Evolutionary conservation across 1,140 invertebrate species (phyloP).

Genomic region (Drosophila lacertosa): DNA sequence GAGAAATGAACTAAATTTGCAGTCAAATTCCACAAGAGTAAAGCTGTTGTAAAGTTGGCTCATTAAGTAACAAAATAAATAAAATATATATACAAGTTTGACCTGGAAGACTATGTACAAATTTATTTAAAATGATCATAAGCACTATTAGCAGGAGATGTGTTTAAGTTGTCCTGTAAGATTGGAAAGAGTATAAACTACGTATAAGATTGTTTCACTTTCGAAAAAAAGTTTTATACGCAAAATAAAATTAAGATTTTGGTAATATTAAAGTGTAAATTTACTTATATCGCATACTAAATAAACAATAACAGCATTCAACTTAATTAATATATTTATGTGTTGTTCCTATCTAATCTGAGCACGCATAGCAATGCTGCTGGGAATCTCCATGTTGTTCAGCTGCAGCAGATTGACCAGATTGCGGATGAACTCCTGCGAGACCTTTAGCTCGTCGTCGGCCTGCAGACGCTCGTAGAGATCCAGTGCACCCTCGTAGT

Average conservation of each 20-base stretch:
- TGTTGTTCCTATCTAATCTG: slow-evolving; percentile 65
- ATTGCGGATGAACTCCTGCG: slow-evolving; percentile 75
- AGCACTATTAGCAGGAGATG: too few species aligned
- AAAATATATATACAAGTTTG: too few species aligned
- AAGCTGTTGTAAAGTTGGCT: too few species aligned
- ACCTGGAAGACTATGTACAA: too few species aligned
- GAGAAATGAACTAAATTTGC: too few species aligned
- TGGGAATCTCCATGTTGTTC: slow-evolving; percentile 77
- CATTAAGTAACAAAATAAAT: too few species aligned
- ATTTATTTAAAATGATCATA: too few species aligned
- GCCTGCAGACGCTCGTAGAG: slow-evolving; percentile 81
- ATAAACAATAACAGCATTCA: slow-evolving; percentile 12
- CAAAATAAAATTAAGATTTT: too few species aligned
- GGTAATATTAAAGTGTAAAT: slow-evolving; percentile 19
- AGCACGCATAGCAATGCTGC: slow-evolving; percentile 69
- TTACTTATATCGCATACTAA: slow-evolving; percentile 4
- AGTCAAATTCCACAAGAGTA: too few species aligned
- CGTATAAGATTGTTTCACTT: too few species aligned
- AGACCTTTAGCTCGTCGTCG: slow-evolving; percentile 78
- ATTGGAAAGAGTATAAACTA: too few species aligned
- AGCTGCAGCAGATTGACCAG: slow-evolving; percentile 70
- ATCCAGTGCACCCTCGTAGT: slow-evolving; percentile 78
- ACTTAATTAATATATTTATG: background rate
- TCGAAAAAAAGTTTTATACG: background rate
- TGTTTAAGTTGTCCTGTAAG: too few species aligned